Base-by-base conservation (phyloP, 2,797 vertebrate species). In the Aeoliscus strigatus region DNA sequence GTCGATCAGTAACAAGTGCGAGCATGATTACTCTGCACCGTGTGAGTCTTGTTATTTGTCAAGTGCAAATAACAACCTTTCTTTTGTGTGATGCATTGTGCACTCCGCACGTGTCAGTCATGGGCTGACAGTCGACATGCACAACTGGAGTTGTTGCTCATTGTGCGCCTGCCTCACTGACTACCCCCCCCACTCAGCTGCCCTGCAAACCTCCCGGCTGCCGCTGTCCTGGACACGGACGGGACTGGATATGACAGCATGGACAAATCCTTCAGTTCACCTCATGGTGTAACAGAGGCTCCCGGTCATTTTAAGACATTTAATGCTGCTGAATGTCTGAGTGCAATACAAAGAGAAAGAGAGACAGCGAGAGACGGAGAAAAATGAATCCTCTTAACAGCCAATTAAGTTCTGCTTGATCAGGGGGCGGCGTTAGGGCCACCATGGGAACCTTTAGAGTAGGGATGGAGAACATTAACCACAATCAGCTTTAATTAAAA, bases 401-500 rank as follows among this genome's bases (percentile, higher is more conserved):
- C 60, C 75, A 81, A 74, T 83, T 82, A 82, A 59, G 69, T 60
- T 47, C 24, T 8, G 17, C 62, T 67, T 51, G 66, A 72, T 74
- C 66, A 45, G 59, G 51, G 71, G 60, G 52, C 51, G 51, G 60
- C 42, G 57, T 36, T 44, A 72, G 59, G 59, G 51, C 55, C 61
- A 67, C 59, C 36, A 31, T 41, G 77, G 75, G 66, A 75, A 63
- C 51, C 49, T 45, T 77, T 71, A 70, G 16, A 26, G 47, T 61
- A 29, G 6, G 46, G 73, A 76, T 40, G 51, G 60, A 77, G 64
- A 74, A 51, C 77, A 79, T 79, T 78, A 71, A 67, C 32, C 41
- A n/a, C n/a, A n/a, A n/a, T 79, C 69, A 70, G 51, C 56, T 76
- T 70, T 79, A 79, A 81, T 81, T 80, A 77, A 66, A 68, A 39